These are phyloP conservation scores for Ypsolopha sequella DNA, from an alignment of 2,888 invertebrate species.

Conservation along the genomic window DNA sequence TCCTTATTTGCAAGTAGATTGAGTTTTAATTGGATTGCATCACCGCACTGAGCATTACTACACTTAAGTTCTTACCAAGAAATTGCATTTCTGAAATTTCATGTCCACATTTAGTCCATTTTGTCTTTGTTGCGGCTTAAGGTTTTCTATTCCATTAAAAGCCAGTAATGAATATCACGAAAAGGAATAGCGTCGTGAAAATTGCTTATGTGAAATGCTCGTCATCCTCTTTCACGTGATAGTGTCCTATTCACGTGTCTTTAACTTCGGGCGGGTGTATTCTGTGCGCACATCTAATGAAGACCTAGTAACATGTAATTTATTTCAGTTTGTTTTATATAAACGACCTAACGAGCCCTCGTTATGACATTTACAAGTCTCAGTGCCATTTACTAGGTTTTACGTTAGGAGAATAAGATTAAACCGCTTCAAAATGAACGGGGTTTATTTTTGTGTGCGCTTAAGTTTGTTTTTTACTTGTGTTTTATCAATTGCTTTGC, in stretches of 20 bases:
- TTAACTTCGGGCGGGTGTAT: constrained; percentile 13
- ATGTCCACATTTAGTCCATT: background rate
- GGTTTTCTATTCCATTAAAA: background rate
- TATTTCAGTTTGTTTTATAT: constrained; percentile 33
- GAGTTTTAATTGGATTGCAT: no score
- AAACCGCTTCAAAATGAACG: background rate
- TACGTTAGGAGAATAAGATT: background rate
- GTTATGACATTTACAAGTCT: constrained; percentile 18
- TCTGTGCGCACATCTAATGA: constrained; percentile 30
- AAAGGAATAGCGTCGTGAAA: background rate
- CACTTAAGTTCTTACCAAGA: background rate
- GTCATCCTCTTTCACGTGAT: constrained; percentile 3
- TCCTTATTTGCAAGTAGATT: no score
- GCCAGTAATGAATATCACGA: background rate
- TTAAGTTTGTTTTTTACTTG: background rate
- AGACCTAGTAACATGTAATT: constrained; percentile 31
- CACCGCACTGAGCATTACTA: background rate
- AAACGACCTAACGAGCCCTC: constrained; percentile 17
- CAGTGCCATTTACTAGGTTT: constrained; percentile 4
- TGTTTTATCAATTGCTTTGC: background rate
- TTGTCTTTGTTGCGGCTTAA: background rate
- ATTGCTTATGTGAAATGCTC: background rate
- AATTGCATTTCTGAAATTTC: background rate
- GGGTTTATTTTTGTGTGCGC: background rate
- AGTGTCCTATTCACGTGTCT: constrained; percentile 15